Evolutionary conservation across 2,113 vertebrate genomes (phyloP), one percentile per base, ranked within the genome.

Genomic region (Perca fluviatilis): DNA sequence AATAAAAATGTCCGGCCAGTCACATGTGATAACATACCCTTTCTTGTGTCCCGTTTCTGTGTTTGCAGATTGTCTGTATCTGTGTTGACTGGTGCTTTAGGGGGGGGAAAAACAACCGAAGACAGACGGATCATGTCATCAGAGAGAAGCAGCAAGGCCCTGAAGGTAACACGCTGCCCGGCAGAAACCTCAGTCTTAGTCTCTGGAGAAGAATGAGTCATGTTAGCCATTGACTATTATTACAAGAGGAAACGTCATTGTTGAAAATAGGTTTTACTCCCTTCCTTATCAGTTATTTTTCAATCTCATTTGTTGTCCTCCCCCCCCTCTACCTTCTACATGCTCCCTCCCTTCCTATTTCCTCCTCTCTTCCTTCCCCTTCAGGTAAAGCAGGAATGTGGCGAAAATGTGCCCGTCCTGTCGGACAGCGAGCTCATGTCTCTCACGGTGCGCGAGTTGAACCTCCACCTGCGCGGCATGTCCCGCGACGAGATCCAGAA

Each of bases 331-430:
- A 58, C 46, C 4, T 4, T 19, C n/a, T 8, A 2, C 25, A 27
- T 11, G 3, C 7, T 36, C 19, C 16, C 36, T 4, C 49, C 21
- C 6, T 36, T 27, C 25, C 0, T 13, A 0, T 50, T 51, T 65
- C 40, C 21, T 36, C 14, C 6, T 6, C 14, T 16, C 4, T 21
- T 19, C 9, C 53, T n/a, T 46, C 25, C 25, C 27, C 15, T 7
- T n/a, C 93, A 99, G 98, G 98, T 99, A 93, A 99, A 99, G 94
- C 95, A 97, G 94, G 98, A 99, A 94, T 99, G 98, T 0, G 98
- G 98, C 0, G 98, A 99, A 96, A 99, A 99, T 91, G 96, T 98
- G 90, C 97, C 98, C 92, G 96, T 98, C 95, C 91, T 99, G 95
- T 97, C 97, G 0, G 98, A 99, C 33, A 97, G 97, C 74, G 97